Evolutionary conservation across 2,797 vertebrate genomes (phyloP).

Genomic region (Morus bassanus): DNA sequence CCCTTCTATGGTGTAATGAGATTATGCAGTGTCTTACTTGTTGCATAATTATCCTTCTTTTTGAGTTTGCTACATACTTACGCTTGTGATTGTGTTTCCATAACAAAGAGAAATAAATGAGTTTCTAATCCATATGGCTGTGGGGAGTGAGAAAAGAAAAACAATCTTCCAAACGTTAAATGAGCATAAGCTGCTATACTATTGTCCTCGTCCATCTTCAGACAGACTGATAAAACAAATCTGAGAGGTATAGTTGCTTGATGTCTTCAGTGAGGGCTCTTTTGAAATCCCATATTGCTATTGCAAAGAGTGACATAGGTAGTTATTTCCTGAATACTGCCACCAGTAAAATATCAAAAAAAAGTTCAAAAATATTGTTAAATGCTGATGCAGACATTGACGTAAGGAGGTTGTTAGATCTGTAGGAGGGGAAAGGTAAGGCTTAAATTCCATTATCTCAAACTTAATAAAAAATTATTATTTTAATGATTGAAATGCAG

Average conservation of each 20-base stretch:
- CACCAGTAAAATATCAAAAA: background rate
- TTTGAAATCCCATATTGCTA: background rate
- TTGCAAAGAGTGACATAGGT: background rate
- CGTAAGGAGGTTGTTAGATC: background rate
- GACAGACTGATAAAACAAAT: background rate
- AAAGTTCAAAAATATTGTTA: background rate
- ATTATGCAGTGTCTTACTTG: slow-evolving; percentile 2
- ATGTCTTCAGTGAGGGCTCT: background rate
- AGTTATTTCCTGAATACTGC: background rate
- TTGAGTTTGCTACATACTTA: background rate
- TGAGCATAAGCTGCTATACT: background rate
- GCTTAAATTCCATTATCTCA: background rate
- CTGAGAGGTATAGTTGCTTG: background rate
- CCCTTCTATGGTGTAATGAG: background rate
- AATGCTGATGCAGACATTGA: background rate
- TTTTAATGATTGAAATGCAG: background rate
- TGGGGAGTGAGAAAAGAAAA: background rate
- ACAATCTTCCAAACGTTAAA: slow-evolving; percentile 5
- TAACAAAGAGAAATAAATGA: slow-evolving; percentile 39
- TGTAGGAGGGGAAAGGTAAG: background rate
- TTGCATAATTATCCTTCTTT: slow-evolving; percentile 23
- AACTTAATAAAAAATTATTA: background rate
- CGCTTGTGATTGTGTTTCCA: background rate
- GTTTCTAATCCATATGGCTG: slow-evolving; percentile 4
- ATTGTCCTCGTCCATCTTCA: background rate